Conservation (phyloP, 2,797 vertebrate species). For the Rhyacichthys aspro region DNA sequence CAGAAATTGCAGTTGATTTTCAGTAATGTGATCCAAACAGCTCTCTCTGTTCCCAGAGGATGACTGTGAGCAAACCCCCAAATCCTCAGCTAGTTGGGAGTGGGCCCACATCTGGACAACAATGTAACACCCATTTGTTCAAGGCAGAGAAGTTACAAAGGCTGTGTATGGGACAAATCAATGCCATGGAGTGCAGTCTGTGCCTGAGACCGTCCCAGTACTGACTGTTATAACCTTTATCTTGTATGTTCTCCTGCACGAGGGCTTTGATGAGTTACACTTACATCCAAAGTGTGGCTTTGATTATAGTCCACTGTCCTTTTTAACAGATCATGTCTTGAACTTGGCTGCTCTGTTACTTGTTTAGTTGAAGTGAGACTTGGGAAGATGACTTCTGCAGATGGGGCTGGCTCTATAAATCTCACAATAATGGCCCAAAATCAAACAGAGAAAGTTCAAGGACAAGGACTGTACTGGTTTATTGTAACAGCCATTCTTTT, state of each 20-base stretch:
- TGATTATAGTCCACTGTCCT: constrained; percentile 8
- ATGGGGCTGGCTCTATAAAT: constrained; percentile 30
- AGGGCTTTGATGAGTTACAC: constrained; percentile 9
- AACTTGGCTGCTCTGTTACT: constrained; percentile 9
- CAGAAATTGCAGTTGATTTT: constrained; percentile 49
- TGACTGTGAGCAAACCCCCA: constrained; percentile 34
- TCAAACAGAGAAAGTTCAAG: constrained; percentile 6
- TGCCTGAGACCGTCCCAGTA: constrained; percentile 28
- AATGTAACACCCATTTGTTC: constrained; percentile 36
- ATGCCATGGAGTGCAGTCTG: constrained; percentile 27
- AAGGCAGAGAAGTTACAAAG: constrained; percentile 24
- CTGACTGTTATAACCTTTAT: constrained; percentile 15
- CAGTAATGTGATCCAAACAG: constrained; percentile 63
- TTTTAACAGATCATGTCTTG: constrained; percentile 19
- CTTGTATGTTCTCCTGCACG: constrained; percentile 8
- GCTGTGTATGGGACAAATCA: constrained; percentile 14
- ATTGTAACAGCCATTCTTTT: background rate
- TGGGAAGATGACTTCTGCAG: constrained; percentile 51
- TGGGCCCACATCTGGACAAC: constrained; percentile 57
- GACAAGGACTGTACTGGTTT: constrained; percentile 12
- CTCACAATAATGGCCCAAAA: constrained; percentile 27
- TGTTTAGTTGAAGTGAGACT: constrained; percentile 44
- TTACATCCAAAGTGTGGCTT: constrained; percentile 4
- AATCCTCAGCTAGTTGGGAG: constrained; percentile 55
- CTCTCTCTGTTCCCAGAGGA: constrained; percentile 45